Evolutionary conservation across 2,113 vertebrate species (phyloP).

Genomic region (Apus apus): DNA sequence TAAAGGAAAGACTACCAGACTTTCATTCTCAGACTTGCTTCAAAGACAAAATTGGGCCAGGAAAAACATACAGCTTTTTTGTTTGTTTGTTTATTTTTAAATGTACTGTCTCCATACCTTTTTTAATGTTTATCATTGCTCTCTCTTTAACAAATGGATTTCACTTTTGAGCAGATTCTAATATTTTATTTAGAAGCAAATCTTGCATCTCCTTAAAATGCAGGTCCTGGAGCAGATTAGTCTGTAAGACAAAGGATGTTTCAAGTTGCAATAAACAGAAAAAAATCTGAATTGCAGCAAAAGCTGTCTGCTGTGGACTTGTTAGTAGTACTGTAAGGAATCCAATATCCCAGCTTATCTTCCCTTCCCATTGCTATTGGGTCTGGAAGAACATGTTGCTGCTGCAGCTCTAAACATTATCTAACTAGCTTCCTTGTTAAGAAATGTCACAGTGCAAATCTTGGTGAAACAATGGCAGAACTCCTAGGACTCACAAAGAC

Average conservation of each 20-base stretch:
- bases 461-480: not conserved
- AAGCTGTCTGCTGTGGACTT: not conserved
- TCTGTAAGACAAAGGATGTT: not conserved
- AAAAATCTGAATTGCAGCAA: not conserved
- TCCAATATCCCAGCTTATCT: not conserved
- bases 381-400: not conserved
- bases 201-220: not conserved
- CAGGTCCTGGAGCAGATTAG: not conserved
- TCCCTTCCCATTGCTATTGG: not conserved
- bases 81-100: not conserved
- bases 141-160: not conserved
- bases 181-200: not conserved
- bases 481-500: not conserved
- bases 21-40: not conserved
- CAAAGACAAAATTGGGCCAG: not conserved
- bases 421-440: not conserved
- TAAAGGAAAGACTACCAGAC: not conserved
- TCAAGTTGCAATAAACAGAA: not conserved
- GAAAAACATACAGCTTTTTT: not conserved
- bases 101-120: not conserved
- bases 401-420: not conserved
- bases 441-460: not conserved
- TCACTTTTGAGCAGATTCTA: not conserved
- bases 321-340: not conserved
- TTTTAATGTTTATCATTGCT: not conserved